A percentile compares a stretch with the other conserved stretches of the same genome.
These are phyloP conservation scores for Candidula unifasciata DNA, from an alignment of 2,888 invertebrate genomes.

Conservation along the genomic window DNA sequence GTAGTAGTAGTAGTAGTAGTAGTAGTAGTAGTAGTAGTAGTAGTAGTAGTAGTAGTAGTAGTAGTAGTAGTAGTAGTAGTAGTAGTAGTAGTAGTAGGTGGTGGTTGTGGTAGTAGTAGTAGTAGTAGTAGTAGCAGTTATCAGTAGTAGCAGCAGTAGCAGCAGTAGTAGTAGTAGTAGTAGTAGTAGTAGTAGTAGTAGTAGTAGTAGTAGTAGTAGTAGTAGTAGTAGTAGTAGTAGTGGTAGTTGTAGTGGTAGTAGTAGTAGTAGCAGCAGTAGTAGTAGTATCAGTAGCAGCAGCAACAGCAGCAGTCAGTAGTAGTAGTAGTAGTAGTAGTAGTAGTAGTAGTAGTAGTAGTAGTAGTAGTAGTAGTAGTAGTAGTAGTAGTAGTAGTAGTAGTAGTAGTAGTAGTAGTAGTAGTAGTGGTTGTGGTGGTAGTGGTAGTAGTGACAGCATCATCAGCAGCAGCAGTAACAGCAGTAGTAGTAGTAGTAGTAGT, in stretches of 20 bases:
- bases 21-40: constrained; percentile 36
- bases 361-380: neutral
- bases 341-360: neutral
- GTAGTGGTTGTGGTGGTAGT: constrained; percentile 28
- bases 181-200: neutral
- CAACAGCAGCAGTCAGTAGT: neutral
- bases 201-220: neutral
- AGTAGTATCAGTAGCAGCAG: too few relatives aligned
- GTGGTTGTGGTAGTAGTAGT: neutral
- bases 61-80: constrained; percentile 36
- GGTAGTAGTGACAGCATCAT: constrained; percentile 14
- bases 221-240: neutral
- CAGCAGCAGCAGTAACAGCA: constrained; percentile 7
- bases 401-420: constrained; percentile 35
- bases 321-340: neutral
- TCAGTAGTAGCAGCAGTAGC: too few relatives aligned
- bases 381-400: neutral
- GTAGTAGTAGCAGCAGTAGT: neutral
- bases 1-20: neutral
- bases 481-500: too few relatives aligned
- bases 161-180: neutral
- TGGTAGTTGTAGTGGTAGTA: neutral
- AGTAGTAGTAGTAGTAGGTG: neutral
- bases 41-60: constrained; percentile 36
- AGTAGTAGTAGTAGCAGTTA: constrained; percentile 26